Base-by-base conservation (phyloP, 2,113 vertebrate species). In the Antechinus stuartii region DNA sequence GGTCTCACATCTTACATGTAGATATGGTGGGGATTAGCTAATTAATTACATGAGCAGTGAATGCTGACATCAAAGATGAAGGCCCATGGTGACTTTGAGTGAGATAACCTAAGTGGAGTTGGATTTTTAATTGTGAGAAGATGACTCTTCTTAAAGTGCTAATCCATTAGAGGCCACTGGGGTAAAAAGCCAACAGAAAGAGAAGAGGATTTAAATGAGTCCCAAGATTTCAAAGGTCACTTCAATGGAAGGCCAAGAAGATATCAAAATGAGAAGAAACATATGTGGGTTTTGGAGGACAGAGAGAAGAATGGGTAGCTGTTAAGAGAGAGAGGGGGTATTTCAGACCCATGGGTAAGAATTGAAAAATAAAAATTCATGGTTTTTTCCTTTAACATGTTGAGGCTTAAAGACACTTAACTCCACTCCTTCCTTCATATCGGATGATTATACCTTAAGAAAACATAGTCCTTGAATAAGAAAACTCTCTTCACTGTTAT, bases 381-480 rank as follows among this genome's bases (percentile, higher is more conserved):
- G 11, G 14, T n/a, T 90, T 61, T 52, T 47, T 61, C 57, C 23
- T 9, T 30, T 47, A 50, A 30, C 22, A 56, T 27, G 24, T 89
- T 91, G 56, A 95, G 90, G 68, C n/a, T 84, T 84, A 27, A 90
- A 91, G n/a, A 97, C n/a, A 47, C 54, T 42, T 30, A 26, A 90
- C 30, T 94, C 76, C 89, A 90, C 93, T 91, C 53, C 50, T 49
- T 57, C 92, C 49, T 97, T 92, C 92, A 42, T 56, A 94, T n/a
- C 2, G 49, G 92, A 68, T 46, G 76, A 96, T 90, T 84, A 92
- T 30, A 46, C 9, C 90, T 96, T 95, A 57, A 91, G 94, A 96
- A 97, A 96, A 91, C 89, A 95, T 95, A 94, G 90, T 47, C 35
- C 50, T 92, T 91, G 76, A 93, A 94, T 95, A 92, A 96, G 95